These are phyloP conservation scores for Drosophila suzukii DNA, from an alignment of 1,140 invertebrate species.

Conservation along the genomic window DNA sequence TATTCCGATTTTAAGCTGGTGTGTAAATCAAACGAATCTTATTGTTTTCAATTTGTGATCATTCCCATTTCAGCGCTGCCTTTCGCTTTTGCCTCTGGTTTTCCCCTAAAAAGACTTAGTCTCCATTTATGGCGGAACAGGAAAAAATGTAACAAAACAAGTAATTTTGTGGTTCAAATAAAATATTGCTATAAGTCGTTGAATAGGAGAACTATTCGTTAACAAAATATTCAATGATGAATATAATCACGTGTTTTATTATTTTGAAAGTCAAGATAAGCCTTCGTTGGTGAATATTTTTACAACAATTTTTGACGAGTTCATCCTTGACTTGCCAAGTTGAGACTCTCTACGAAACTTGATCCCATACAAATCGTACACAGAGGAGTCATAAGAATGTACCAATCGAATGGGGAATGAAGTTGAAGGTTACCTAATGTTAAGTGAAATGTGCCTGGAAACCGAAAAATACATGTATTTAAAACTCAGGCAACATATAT, in stretches of 20 bases:
- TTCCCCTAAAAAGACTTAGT: constrained; percentile 4
- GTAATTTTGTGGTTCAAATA: too few species aligned
- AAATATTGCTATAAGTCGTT: too few species aligned
- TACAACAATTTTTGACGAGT: too few species aligned
- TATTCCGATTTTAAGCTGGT: constrained; percentile 76
- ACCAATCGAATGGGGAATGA: neutral
- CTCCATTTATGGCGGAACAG: neutral
- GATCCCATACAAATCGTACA: constrained; percentile 12
- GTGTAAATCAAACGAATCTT: constrained; percentile 78
- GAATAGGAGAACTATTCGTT: too few species aligned
- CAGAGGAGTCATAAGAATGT: neutral
- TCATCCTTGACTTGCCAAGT: too few species aligned
- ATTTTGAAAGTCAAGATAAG: too few species aligned
- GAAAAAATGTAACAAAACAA: too few species aligned
- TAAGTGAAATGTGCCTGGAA: neutral
- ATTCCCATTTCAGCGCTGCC: constrained; percentile 11
- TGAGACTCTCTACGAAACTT: constrained; percentile 13
- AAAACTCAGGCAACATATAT: constrained; percentile 14
- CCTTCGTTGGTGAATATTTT: too few species aligned
- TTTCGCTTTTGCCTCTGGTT: neutral
- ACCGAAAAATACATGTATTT: constrained; percentile 7
- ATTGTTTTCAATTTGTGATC: constrained; percentile 71
- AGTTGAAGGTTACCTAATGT: constrained; percentile 6
- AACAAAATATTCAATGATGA: too few species aligned
- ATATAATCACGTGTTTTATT: too few species aligned